Evolutionary conservation across 2,888 invertebrate species (phyloP).

Genomic region (Alloplasta piceator): DNA sequence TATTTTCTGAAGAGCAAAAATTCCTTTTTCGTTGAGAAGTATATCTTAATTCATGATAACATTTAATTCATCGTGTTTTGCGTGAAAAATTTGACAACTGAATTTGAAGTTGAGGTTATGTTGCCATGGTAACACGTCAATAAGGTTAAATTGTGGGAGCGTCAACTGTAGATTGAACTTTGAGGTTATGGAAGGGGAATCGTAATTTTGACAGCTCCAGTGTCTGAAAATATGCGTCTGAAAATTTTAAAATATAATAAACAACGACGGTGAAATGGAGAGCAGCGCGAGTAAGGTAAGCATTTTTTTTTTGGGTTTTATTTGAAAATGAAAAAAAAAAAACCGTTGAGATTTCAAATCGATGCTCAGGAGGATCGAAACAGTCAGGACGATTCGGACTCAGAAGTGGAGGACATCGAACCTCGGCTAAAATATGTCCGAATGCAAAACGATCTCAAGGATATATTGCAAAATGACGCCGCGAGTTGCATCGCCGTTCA

Average conservation of each 20-base stretch:
- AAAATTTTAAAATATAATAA: background rate
- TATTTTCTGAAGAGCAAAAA: too few relatives aligned
- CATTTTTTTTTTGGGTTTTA: background rate
- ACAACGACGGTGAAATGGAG: constrained; percentile 21
- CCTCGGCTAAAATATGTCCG: constrained; percentile 96
- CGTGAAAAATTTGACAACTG: too few relatives aligned
- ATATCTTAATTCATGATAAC: too few relatives aligned
- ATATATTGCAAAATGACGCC: constrained; percentile 93
- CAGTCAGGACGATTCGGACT: constrained; percentile 80
- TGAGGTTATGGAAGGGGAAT: too few relatives aligned
- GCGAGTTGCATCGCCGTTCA: constrained; percentile 97
- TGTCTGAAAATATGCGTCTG: constrained; percentile 2
- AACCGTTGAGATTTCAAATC: constrained; percentile 19
- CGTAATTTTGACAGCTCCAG: constrained; percentile 4
- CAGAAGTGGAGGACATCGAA: constrained; percentile 87
- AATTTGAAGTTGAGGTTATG: too few relatives aligned
- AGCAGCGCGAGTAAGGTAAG: constrained; percentile 32
- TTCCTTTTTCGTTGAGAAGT: too few relatives aligned
- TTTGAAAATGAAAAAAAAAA: background rate
- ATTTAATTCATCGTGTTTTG: too few relatives aligned
- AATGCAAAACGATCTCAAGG: constrained; percentile 93
- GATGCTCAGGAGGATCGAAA: constrained; percentile 76
- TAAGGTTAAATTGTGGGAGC: too few relatives aligned
- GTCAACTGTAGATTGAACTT: too few relatives aligned
- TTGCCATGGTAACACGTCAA: too few relatives aligned